Evolutionary conservation across 2,113 vertebrate genomes (phyloP).

Genomic region (Anoplopoma fimbria): DNA sequence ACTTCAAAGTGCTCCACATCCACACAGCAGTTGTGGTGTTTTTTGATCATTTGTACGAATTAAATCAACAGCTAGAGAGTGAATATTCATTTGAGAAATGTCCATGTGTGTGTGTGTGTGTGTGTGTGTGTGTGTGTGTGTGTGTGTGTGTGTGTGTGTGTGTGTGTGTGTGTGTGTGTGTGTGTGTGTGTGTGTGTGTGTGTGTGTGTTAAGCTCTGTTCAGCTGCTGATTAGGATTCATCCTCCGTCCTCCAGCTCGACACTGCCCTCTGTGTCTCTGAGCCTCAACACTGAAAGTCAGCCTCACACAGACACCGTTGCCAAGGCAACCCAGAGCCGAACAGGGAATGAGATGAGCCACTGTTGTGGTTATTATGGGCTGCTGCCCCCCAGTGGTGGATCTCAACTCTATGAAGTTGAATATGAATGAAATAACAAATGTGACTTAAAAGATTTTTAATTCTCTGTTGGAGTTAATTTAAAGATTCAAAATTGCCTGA

Average conservation of each 20-base stretch:
- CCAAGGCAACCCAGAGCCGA: constrained; percentile 76
- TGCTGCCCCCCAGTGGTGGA: constrained; percentile 79
- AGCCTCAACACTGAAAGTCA: constrained; percentile 55
- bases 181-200: constrained; percentile 6
- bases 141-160: not conserved
- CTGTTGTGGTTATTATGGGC: constrained; percentile 45
- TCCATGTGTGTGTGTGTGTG: not conserved
- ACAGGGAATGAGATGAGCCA: constrained; percentile 35
- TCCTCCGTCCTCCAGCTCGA: constrained; percentile 72
- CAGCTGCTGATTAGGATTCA: constrained; percentile 79
- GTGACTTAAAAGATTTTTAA: constrained; percentile 6
- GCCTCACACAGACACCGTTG: constrained; percentile 67
- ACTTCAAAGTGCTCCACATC: not conserved
- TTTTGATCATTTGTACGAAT: constrained; percentile 32
- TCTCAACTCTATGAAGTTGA: not conserved
- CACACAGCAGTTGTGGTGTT: constrained; percentile 5
- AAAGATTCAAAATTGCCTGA: not conserved
- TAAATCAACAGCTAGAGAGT: constrained; percentile 22
- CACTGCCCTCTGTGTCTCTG: constrained; percentile 81
- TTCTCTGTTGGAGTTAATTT: constrained; percentile 2
- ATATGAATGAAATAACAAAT: too few relatives aligned
- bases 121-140: constrained; percentile 22
- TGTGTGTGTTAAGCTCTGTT: constrained; percentile 44
- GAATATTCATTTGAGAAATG: constrained; percentile 19
- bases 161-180: constrained; percentile 18